Base-by-base conservation (phyloP, 2,888 invertebrate genomes). In the Lampropteryx suffumata region DNA sequence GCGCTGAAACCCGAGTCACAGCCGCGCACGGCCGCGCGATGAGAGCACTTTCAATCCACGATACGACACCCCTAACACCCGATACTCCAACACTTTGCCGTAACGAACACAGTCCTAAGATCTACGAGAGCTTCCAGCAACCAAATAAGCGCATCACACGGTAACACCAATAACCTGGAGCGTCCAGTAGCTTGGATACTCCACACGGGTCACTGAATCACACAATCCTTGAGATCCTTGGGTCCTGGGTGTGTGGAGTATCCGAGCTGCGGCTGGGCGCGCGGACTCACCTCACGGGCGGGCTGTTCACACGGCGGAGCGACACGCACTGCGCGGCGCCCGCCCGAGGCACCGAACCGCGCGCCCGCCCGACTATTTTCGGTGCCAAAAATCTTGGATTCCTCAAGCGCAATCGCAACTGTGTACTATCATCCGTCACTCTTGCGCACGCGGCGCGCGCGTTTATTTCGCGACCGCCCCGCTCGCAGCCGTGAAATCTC, bases 281-380 rank as follows among this genome's bases (percentile, higher is more conserved):
- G 61, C 64, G 65, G 67, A 82, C 84, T 83, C 83, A 89, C 89
- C 89, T 88, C 86, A 80, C 83, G 82, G 77, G 82, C 89, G 88
- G 84, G 89, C 83, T 89, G 78, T 89, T 88, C 83, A 82, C 80
- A 84, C 89, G 90, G 90, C 90, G 90, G 90, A 90, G 90, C 90
- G 90, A 82, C 90, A 82, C 89, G 89, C 89, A 90, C 89, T 89
- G 88, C 82, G 82, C 77, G 73, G 76, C 75, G 76, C 79, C 81
- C 80, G 79, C 81, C 81, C 82, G 73, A 72, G 76, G 69, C 66
- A 66, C 70, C 69, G 65, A 71, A 64, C 79, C 79, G 79, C 81
- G 75, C 81, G 79, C 82, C 82, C 84, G 82, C 84, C 79, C 78
- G 82, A 83, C 88, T 89, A 89, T 90, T 90, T 90, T 89, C 80